Base-by-base conservation (phyloP, 2,113 vertebrate genomes). In the Lates calcarifer region DNA sequence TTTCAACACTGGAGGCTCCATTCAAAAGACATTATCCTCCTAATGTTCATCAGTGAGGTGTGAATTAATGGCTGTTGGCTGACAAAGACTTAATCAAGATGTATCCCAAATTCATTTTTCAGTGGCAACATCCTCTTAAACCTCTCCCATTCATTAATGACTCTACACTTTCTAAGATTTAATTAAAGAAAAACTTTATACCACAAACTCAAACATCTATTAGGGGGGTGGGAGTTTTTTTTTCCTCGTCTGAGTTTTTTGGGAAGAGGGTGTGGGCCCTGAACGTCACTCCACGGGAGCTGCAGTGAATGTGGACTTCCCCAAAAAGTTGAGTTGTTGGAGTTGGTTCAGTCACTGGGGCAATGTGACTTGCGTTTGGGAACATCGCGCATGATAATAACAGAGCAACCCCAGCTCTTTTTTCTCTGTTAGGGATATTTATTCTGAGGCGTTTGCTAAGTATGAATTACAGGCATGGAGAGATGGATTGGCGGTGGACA, bases 231-330 rank as follows among this genome's bases (percentile, higher is more conserved):
- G 45, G 62, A 13, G 31, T 43, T 43, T 49, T 37, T 8, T 56
- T 35, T n/a, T 55, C 45, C 45, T 55, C 62, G 51, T 45, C 28
- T 78, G 60, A 56, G 14, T 33, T 57, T 77, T 77, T 72, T 67
- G 49, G 90, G 82, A 86, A 86, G 82, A 86, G 90, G 82, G 87
- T 75, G 84, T 87, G 69, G 90, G 61, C 77, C 81, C 79, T 41
- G 18, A 68, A 85, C 93, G 92, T 93, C 93, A 92, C 74, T 90
- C 87, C 81, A 75, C 75, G 63, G 80, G 86, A 91, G 89, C 87
- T 90, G 85, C 87, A 86, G 84, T 83, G 78, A 62, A 56, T 84
- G 71, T 81, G 88, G 83, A 94, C 91, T 92, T 92, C 74, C 89
- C 87, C 81, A 82, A 95, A 82, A 95, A 93, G 76, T 94, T 92